Evolutionary conservation across 2,113 vertebrate genomes (phyloP).

Genomic region (Plestiodon gilberti): DNA sequence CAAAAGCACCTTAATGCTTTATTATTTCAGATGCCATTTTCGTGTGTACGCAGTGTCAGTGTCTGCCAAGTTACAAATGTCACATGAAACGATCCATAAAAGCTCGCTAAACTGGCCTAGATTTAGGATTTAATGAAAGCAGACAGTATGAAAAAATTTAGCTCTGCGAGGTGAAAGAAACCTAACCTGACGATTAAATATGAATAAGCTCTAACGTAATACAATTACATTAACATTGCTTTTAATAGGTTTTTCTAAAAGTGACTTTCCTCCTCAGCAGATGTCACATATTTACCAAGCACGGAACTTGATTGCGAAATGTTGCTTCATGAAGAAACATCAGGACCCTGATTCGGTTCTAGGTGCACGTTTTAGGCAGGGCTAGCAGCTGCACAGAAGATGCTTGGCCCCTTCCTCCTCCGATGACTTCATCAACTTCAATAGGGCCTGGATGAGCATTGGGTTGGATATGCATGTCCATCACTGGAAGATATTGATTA

Average conservation of each 20-base stretch:
- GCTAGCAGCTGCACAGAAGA: not conserved
- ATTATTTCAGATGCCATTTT: slow-evolving; percentile 73
- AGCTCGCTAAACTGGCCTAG: slow-evolving; percentile 54
- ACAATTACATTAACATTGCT: slow-evolving; percentile 28
- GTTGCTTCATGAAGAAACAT: slow-evolving; percentile 39
- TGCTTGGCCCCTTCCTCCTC: not conserved
- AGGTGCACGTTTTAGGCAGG: not conserved
- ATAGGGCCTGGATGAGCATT: not conserved
- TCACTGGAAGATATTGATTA: not conserved
- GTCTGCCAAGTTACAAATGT: slow-evolving; percentile 71
- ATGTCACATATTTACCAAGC: slow-evolving; percentile 58
- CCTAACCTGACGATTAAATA: slow-evolving; percentile 56
- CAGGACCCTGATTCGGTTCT: not conserved
- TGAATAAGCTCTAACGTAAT: slow-evolving; percentile 56
- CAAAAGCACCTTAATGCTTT: slow-evolving; percentile 72
- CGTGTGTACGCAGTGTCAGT: slow-evolving; percentile 70
- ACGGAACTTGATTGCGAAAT: slow-evolving; percentile 42
- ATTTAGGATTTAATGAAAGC: slow-evolving; percentile 65
- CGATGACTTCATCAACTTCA: not conserved
- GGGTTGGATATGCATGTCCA: not conserved
- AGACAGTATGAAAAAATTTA: slow-evolving; percentile 45
- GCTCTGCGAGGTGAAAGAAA: slow-evolving; percentile 19
- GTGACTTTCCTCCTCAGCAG: slow-evolving; percentile 3
- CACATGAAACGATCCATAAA: slow-evolving; percentile 66
- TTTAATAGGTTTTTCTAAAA: not conserved